Conservation (phyloP, 2,888 invertebrate species). For the Sceliomorpha sp. region DNA sequence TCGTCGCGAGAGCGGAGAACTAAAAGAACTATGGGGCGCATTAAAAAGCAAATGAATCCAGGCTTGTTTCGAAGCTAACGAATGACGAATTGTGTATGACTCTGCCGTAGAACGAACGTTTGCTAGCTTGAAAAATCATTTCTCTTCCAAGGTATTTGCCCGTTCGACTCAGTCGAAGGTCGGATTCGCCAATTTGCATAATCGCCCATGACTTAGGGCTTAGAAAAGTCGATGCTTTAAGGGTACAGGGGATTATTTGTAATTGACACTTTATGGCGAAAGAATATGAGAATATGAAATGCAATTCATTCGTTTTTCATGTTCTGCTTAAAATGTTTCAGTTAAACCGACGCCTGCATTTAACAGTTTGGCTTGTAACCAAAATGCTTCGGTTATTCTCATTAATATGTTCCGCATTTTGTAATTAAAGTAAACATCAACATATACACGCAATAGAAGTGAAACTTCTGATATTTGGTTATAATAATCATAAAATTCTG, state of each 20-base stretch:
- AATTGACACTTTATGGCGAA: no score
- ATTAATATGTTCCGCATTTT: no score
- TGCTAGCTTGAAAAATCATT: slow-evolving; percentile 9
- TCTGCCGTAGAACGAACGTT: neutral
- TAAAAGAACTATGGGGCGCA: neutral
- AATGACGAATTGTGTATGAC: slow-evolving; percentile 6
- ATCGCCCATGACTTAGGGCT: slow-evolving; percentile 17
- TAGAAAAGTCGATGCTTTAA: slow-evolving; percentile 7
- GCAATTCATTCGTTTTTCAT: no score
- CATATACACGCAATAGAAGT: no score
- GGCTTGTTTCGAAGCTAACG: slow-evolving; percentile 23
- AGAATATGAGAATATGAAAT: no score
- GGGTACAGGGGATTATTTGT: neutral
- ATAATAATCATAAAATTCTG: no score
- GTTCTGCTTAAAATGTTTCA: no score
- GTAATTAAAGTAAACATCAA: neutral
- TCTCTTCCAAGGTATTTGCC: slow-evolving; percentile 8
- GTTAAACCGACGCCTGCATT: no score
- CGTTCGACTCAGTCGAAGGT: slow-evolving; percentile 16
- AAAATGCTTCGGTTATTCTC: neutral
- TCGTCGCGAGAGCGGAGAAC: slow-evolving; percentile 4
- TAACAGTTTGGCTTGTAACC: no score
- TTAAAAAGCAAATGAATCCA: neutral
- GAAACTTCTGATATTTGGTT: no score
- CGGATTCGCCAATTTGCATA: slow-evolving; percentile 12